Base-by-base conservation (phyloP, 2,797 vertebrate genomes). In the Adelosebastes latens region DNA sequence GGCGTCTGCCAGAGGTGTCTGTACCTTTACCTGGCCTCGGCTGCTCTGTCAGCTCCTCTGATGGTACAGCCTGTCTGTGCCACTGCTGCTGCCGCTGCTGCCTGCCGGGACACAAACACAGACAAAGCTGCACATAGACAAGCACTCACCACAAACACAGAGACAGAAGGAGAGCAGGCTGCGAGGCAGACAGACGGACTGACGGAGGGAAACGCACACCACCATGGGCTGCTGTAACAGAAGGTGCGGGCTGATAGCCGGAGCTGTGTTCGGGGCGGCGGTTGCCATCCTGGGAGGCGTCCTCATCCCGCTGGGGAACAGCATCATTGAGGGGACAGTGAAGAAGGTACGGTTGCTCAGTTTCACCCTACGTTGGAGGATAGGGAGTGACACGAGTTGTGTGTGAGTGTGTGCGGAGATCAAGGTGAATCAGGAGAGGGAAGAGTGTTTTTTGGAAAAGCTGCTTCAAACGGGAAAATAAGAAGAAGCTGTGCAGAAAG, bases 271-370 rank as follows among this genome's bases (percentile, higher is more conserved):
- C 0, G 97, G 98, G 3, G 97, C 84, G 1, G 36, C 94, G 12
- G 24, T 97, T 77, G 96, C 96, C 63, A 34, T 97, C 82, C 81
- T 99, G 0, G 98, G 98, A 77, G 96, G 96, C 11, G 29, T 97
- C 73, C 95, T 99, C 1, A 96, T 99, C 83, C 98, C 97, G 0
- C 24, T 97, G 49, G 98, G 98, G 82, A 86, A 98, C 77, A 52
- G 53, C 12, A 3, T 99, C 29, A 96, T 99, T 81, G 0, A 78
- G 52, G 91, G 80, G 75, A 97, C 96, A 12, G 96, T 99, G 82
- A 76, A 88, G 73, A 96, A 96, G 97, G 98, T 99, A 94, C 2
- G 89, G 76, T 70, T 70, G 81, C 79, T 85, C 56, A 58, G 62
- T 81, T 85, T 89, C 83, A 80, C 65, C 75, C 13, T 10, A 62